Base-by-base conservation (phyloP, 1,140 invertebrate genomes). In the Gryllus bimaculatus region DNA sequence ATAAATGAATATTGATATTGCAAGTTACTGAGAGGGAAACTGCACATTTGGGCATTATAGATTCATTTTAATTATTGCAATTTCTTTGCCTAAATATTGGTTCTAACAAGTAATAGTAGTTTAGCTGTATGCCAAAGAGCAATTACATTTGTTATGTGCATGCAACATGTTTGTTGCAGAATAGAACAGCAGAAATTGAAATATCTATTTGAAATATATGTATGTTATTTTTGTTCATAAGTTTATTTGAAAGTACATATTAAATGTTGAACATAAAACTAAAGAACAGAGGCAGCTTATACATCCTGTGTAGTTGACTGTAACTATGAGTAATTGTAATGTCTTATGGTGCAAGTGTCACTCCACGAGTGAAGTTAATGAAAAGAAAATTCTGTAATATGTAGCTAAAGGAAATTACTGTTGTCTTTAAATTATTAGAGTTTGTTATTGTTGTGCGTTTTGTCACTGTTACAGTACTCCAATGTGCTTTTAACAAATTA, bases 61-160 rank as follows among this genome's bases (percentile, higher is more conserved):
- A 66, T 66, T 66, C 54, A 66, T 66, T 66, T 66, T 66, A 66
- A 66, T 13, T 66, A 13, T 66, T 66, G 10, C 54, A 10, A 18
- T 66, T 13, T 18, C 54, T 66, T 66, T 66, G 10, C 54, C 54
- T 13, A 18, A 66, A 66, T 66, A 66, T 18, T 66, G 54, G 18
- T 66, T 18, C 54, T 66, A 66, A 66, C 54, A 66, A 39, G 26
- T 66, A 66, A 66, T 10, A 18, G 54, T 66, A 66, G 54, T 66
- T 66, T 66, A 66, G 54, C 54, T 66, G 54, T 66, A 66, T 66
- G 54, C 54, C 54, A 66, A 66, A 66, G 54, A 66, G 54, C 54
- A 66, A 66, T 66, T 66, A 66, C 54, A 66, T 66, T 66, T 66
- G 54, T 66, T 66, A 66, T 66, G 54, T 66, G 54, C 54, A 66